phyloP scores from a whole-genome alignment of 1,140 invertebrate genomes.

The Drosophila ogumai region DNA sequence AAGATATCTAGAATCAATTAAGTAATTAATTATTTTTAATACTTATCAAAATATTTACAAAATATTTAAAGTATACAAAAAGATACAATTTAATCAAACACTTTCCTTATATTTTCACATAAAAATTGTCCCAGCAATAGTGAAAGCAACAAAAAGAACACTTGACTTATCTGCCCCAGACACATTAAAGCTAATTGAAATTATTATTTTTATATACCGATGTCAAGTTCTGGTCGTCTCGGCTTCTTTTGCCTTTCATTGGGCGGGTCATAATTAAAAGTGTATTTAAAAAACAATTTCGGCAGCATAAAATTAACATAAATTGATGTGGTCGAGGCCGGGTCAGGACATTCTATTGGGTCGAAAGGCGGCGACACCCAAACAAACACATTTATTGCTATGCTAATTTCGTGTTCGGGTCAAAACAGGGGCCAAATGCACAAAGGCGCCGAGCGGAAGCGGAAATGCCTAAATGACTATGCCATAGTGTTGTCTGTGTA shows the following conservation, averaged over 20 bases:
- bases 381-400: slow-evolving; percentile 74
- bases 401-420: slow-evolving; percentile 73
- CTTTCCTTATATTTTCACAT: too few species aligned
- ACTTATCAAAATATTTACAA: too few species aligned
- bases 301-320: slow-evolving; percentile 71
- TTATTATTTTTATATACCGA: slow-evolving; percentile 55
- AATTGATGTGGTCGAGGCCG: slow-evolving; percentile 67
- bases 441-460: slow-evolving; percentile 76
- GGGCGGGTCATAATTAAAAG: slow-evolving; percentile 71
- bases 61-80: too few species aligned
- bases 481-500: slow-evolving; percentile 52
- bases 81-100: neutral
- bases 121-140: neutral
- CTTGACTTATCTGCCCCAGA: slow-evolving; percentile 30
- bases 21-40: too few species aligned
- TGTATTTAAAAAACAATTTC: slow-evolving; percentile 83
- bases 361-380: slow-evolving; percentile 49
- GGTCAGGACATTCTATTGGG: slow-evolving; percentile 26
- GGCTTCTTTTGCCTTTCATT: slow-evolving; percentile 43
- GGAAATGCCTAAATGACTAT: slow-evolving; percentile 83
- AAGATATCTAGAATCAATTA: neutral
- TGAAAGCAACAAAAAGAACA: neutral
- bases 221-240: slow-evolving; percentile 17
- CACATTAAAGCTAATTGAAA: slow-evolving; percentile 62
- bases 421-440: slow-evolving; percentile 65